These are phyloP conservation scores for Scaptomyza reducta DNA, from an alignment of 2,888 invertebrate genomes.

Conservation along the genomic window DNA sequence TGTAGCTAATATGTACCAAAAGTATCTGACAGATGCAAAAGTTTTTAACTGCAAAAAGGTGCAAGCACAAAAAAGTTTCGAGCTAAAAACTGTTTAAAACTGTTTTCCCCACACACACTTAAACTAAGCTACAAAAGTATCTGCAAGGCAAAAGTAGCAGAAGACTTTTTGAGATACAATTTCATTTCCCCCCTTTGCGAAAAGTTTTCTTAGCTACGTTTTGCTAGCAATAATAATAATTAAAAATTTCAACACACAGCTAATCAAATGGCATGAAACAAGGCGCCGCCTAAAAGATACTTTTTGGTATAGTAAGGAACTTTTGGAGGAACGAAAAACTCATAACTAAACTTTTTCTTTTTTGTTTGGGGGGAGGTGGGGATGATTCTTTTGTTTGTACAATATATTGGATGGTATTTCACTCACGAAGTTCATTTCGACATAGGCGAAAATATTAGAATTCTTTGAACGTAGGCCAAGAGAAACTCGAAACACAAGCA, in stretches of 20 bases:
- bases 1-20: constrained; percentile 8
- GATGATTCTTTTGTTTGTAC: too few relatives aligned
- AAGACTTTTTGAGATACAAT: neutral
- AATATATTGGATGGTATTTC: constrained; percentile 68
- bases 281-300: constrained; percentile 69
- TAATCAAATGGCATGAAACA: constrained; percentile 54
- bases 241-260: constrained; percentile 49
- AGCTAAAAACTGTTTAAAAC: neutral
- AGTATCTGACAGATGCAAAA: constrained; percentile 34
- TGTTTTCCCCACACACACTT: neutral
- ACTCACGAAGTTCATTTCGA: constrained; percentile 77
- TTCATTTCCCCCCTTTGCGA: neutral
- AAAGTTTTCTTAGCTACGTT: neutral
- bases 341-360: constrained; percentile 52
- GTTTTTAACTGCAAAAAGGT: neutral
- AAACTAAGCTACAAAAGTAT: constrained; percentile 11
- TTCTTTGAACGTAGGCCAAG: constrained; percentile 51
- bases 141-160: neutral
- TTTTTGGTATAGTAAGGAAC: constrained; percentile 21
- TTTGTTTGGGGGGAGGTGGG: neutral
- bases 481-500: constrained; percentile 15
- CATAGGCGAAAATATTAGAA: constrained; percentile 63
- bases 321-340: neutral
- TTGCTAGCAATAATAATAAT: constrained; percentile 24
- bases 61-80: constrained; percentile 6